Evolutionary conservation across 2,113 vertebrate genomes (phyloP).

Genomic region (Emydura subglobosa): DNA sequence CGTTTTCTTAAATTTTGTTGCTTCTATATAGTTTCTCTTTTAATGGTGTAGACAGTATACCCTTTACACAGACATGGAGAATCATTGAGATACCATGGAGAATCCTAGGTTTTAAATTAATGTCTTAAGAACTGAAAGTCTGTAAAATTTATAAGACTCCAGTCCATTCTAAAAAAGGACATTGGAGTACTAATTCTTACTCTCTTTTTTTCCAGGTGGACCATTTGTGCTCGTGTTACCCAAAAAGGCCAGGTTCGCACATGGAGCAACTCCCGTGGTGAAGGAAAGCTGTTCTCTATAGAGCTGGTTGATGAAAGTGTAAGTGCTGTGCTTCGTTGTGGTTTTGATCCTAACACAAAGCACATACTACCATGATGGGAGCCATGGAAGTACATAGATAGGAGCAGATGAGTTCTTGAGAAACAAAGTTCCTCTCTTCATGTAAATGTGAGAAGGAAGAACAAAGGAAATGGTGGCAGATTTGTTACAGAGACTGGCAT

Average conservation of each 20-base stretch:
- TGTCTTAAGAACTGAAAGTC: not conserved
- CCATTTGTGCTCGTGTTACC: constrained; percentile 93
- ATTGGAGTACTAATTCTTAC: not conserved
- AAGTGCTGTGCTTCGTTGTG: constrained; percentile 71
- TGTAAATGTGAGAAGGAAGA: not conserved
- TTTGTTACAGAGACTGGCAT: constrained; percentile 1
- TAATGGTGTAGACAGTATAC: constrained; percentile 58
- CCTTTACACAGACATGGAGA: constrained; percentile 6
- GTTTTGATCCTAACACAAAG: not conserved
- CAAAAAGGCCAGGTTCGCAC: constrained; percentile 94
- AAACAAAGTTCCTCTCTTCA: constrained; percentile 8
- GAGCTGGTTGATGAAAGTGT: constrained; percentile 97
- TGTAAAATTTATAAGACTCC: not conserved
- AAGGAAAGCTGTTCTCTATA: constrained; percentile 96
- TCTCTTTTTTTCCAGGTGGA: constrained; percentile 86
- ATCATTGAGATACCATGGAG: constrained; percentile 22
- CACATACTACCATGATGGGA: not conserved
- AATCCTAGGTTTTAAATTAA: constrained; percentile 27
- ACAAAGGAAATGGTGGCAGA: constrained; percentile 23
- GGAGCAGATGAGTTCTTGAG: constrained; percentile 25
- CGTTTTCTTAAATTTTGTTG: constrained; percentile 60
- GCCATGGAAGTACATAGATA: not conserved
- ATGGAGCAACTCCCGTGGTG: constrained; percentile 97
- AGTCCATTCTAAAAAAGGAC: not conserved
- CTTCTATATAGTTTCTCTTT: constrained; percentile 54